Evolutionary conservation across 2,113 vertebrate species (phyloP).

Genomic region (Labrus mixtus): DNA sequence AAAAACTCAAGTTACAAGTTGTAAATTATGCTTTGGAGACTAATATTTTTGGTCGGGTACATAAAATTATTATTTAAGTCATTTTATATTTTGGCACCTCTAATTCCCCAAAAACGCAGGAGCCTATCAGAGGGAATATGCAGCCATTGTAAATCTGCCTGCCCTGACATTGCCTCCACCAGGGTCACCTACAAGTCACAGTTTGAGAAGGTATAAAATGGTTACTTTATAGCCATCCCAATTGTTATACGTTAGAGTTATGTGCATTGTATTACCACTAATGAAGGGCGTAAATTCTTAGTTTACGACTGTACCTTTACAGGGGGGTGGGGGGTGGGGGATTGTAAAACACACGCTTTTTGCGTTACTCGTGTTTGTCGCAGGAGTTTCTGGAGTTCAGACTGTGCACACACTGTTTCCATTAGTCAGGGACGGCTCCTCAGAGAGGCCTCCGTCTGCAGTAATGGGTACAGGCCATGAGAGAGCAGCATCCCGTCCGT

Average conservation of each 20-base stretch:
- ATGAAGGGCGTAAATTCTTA: constrained; percentile 87
- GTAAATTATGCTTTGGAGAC: constrained; percentile 83
- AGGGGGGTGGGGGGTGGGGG: constrained; percentile 69
- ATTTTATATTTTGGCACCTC: constrained; percentile 86
- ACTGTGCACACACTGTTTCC: constrained; percentile 82
- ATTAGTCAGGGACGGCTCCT: constrained; percentile 82
- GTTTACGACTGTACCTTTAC: constrained; percentile 85
- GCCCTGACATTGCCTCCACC: constrained; percentile 71
- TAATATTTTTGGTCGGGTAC: constrained; percentile 81
- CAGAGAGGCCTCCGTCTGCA: constrained; percentile 69
- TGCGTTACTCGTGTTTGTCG: constrained; percentile 83
- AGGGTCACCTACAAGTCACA: constrained; percentile 86
- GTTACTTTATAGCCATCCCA: constrained; percentile 86
- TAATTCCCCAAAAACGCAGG: constrained; percentile 83
- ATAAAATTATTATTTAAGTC: constrained; percentile 82
- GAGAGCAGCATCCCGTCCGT: constrained; percentile 67
- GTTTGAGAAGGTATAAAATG: constrained; percentile 85
- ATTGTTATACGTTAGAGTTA: constrained; percentile 88
- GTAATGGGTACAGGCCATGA: constrained; percentile 70
- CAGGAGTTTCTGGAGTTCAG: constrained; percentile 78
- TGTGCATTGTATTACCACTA: constrained; percentile 88
- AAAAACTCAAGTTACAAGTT: constrained; percentile 76
- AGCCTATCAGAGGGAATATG: constrained; percentile 78
- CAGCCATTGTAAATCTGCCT: constrained; percentile 81
- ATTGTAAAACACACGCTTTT: constrained; percentile 87